phyloP scores from a whole-genome alignment of 2,797 vertebrate genomes.

The Lagocephalus sceleratus region DNA sequence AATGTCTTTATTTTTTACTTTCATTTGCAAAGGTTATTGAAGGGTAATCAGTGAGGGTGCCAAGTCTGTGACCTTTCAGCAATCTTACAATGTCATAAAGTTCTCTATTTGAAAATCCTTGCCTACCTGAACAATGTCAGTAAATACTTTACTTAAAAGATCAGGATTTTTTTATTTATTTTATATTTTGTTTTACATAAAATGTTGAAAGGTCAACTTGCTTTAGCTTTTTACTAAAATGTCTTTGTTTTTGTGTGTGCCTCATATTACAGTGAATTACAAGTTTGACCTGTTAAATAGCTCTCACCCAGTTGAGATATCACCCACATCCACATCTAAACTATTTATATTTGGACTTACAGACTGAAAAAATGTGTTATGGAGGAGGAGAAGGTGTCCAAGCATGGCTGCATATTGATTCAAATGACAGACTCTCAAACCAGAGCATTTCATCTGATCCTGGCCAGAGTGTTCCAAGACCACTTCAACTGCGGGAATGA shows the following conservation, averaged over 20 bases:
- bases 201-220: too few relatives aligned
- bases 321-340: constrained; percentile 3
- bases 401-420: constrained; percentile 13
- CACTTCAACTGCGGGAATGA: constrained; percentile 1
- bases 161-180: too few relatives aligned
- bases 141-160: too few relatives aligned
- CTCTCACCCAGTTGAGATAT: background rate
- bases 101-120: too few relatives aligned
- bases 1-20: too few relatives aligned
- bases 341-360: constrained; percentile 24
- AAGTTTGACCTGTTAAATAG: too few relatives aligned
- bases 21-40: too few relatives aligned
- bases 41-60: constrained; percentile 19
- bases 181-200: too few relatives aligned
- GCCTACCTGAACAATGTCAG: background rate
- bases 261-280: too few relatives aligned
- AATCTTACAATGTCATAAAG: background rate
- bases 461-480: background rate
- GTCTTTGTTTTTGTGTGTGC: too few relatives aligned
- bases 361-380: constrained; percentile 4
- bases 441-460: background rate
- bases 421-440: constrained; percentile 12
- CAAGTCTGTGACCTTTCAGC: constrained; percentile 25
- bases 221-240: too few relatives aligned
- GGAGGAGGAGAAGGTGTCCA: constrained; percentile 4